Evolutionary conservation across 2,888 invertebrate species (phyloP).

Genomic region (Erpobdella octoculata): DNA sequence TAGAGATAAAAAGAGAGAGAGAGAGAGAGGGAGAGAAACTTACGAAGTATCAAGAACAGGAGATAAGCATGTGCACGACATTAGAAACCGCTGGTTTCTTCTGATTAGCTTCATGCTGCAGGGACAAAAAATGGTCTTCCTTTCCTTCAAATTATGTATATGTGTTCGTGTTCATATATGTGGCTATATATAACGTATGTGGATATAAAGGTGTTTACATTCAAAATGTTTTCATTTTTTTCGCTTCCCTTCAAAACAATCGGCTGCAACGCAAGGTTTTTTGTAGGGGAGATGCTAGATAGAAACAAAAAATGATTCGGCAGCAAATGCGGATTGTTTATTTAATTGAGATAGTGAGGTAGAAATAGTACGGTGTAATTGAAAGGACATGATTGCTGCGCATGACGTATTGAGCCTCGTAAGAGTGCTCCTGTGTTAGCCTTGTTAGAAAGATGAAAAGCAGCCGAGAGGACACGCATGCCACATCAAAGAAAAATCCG

Average conservation of each 20-base stretch:
- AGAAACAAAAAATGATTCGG: not conserved
- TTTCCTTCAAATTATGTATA: too few species aligned
- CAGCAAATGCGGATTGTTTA: too few species aligned
- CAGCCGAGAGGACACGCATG: slow-evolving; percentile 20
- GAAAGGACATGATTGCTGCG: not conserved
- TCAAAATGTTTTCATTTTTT: not conserved
- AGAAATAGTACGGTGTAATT: too few species aligned
- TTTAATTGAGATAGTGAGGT: slow-evolving; percentile 5
- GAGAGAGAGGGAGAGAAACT: not conserved
- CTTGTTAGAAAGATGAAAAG: slow-evolving; percentile 22
- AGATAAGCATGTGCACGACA: not conserved
- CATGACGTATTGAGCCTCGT: slow-evolving; percentile 17
- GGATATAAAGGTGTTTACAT: not conserved
- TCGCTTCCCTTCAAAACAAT: not conserved
- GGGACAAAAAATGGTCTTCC: slow-evolving; percentile 4
- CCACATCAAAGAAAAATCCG: slow-evolving; percentile 16
- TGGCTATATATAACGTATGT: too few species aligned
- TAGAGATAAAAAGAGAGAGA: not conserved
- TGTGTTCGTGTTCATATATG: too few species aligned
- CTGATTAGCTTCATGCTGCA: slow-evolving; percentile 10
- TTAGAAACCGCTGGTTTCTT: not conserved
- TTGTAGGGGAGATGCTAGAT: too few species aligned
- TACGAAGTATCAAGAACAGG: not conserved
- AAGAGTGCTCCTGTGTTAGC: slow-evolving; percentile 13
- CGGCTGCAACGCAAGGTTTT: too few species aligned